These are phyloP conservation scores for Idaea straminata DNA, from an alignment of 2,888 invertebrate species.

Conservation along the genomic window DNA sequence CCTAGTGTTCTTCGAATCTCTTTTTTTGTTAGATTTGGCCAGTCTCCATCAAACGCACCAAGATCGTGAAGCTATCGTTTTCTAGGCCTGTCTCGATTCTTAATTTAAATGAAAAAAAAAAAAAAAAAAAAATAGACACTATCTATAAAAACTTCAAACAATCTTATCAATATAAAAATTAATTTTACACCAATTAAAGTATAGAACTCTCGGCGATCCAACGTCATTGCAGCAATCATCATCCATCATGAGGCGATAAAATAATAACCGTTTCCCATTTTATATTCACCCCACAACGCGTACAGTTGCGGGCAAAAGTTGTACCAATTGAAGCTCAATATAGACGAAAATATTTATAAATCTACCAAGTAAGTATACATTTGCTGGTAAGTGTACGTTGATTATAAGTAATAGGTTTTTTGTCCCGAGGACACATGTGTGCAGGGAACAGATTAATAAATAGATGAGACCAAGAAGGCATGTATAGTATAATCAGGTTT, in stretches of 20 bases:
- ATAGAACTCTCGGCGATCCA: conserved; percentile 37
- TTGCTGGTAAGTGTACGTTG: conserved; percentile 24
- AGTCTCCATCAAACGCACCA: too few species aligned
- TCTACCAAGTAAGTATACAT: conserved; percentile 4
- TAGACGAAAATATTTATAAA: neutral
- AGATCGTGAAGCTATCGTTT: too few species aligned
- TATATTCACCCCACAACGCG: conserved; percentile 63
- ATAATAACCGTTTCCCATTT: conserved; percentile 65
- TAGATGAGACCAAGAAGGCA: conserved; percentile 1
- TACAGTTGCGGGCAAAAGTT: neutral
- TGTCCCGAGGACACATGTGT: conserved; percentile 58
- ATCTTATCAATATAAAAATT: conserved; percentile 28
- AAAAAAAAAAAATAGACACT: neutral
- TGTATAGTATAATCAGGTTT: neutral
- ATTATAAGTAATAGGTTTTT: conserved; percentile 61
- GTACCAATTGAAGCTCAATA: neutral
- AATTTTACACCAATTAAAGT: conserved; percentile 32
- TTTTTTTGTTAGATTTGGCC: too few species aligned
- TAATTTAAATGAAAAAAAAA: neutral
- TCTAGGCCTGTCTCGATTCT: too few species aligned
- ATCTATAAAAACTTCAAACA: conserved; percentile 3
- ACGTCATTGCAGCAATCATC: conserved; percentile 52
- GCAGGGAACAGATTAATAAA: neutral
- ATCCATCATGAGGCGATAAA: conserved; percentile 66
- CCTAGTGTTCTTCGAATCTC: too few species aligned